Conservation (phyloP, 1,140 invertebrate genomes). For the Hypothenemus hampei region DNA sequence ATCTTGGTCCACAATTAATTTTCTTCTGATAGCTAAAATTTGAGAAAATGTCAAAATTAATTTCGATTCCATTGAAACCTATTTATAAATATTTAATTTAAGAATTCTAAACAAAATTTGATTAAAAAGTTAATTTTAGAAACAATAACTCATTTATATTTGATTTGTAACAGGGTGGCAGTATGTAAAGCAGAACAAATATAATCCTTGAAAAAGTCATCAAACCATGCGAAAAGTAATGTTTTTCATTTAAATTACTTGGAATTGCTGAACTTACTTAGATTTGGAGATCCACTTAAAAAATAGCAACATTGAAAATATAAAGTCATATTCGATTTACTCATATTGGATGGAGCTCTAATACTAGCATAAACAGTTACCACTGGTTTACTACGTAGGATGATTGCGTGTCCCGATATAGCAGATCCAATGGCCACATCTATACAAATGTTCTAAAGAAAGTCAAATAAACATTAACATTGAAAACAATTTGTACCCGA, state of each 20-base stretch:
- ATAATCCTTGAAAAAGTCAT: too few species aligned
- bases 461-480: neutral
- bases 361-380: slow-evolving; percentile 13
- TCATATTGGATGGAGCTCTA: slow-evolving; percentile 4
- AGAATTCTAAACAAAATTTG: too few species aligned
- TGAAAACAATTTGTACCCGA: slow-evolving; percentile 34
- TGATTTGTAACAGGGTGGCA: too few species aligned
- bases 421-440: slow-evolving; percentile 50
- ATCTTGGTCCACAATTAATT: slow-evolving; percentile 36
- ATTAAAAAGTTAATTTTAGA: too few species aligned
- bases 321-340: slow-evolving; percentile 13
- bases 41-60: neutral
- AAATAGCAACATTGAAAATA: slow-evolving; percentile 23
- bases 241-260: too few species aligned
- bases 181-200: too few species aligned
- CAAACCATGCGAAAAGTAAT: too few species aligned
- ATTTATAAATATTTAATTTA: too few species aligned
- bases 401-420: slow-evolving; percentile 47
- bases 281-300: slow-evolving; percentile 1
- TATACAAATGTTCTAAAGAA: too few species aligned
- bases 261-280: too few species aligned
- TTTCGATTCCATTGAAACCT: too few species aligned
- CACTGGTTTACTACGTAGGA: slow-evolving; percentile 45
- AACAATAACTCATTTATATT: too few species aligned
- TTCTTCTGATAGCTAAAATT: slow-evolving; percentile 27